Evolutionary conservation across 2,888 invertebrate genomes (phyloP), one percentile per base, ranked within the genome.

Genomic region (Prosapia bicincta): DNA sequence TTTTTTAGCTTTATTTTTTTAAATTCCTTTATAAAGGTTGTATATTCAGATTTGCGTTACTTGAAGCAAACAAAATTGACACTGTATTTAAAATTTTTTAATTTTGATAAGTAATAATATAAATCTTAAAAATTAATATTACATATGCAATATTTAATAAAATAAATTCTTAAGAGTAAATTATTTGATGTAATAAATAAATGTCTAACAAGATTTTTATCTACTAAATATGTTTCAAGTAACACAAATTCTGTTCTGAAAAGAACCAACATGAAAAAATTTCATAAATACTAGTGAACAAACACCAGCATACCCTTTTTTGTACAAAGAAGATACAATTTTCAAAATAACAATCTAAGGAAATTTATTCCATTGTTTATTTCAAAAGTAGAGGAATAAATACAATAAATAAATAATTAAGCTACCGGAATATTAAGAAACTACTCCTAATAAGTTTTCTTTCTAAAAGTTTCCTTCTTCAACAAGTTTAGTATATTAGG

Each of bases 1-100:
- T 76, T 76, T 72, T 76, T 73, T 69, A 70, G 66, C 71, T 73
- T 73, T 73, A 73, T 73, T 73, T 76, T n/a, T 54, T 76, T 76
- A 72, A 72, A 76, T 76, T 76, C 76, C 73, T 73, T 76, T 76
- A 76, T 76, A 76, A 76, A 76, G 76, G 73, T 76, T 76, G 76
- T 73, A 76, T 76, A 73, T 70, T 70, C 73, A 76, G 76, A 70
- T 76, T 76, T 73, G 73, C 32, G 69, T 73, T 76, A 76, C 73
- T 76, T 76, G 76, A 76, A 76, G 67, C 54, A 54, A 5, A 54
- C n/a, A n/a, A n/a, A n/a, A n/a, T n/a, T n/a, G n/a, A n/a, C n/a
- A n/a, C n/a, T n/a, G n/a, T n/a, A n/a, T n/a, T n/a, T n/a, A n/a
- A n/a, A n/a, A n/a, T n/a, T n/a, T n/a, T n/a, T n/a, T n/a, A n/a